Evolutionary conservation across 2,113 vertebrate species (phyloP).

Genomic region (Peucedramus taeniatus): DNA sequence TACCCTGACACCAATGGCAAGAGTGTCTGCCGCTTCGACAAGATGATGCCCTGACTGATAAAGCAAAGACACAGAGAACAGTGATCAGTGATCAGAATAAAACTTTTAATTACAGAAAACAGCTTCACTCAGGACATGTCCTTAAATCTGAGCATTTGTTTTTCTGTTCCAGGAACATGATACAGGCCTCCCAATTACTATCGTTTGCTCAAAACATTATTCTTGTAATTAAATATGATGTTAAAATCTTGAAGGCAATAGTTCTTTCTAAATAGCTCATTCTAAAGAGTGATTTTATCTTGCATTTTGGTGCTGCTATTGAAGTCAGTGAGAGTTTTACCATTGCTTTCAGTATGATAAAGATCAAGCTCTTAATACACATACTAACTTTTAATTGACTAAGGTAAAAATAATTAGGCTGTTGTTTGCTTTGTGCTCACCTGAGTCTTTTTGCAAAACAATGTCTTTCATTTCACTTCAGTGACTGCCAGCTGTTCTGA

Average conservation of each 20-base stretch:
- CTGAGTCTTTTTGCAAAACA: neutral
- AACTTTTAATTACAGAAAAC: neutral
- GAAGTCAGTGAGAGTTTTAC: neutral
- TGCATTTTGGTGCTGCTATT: neutral
- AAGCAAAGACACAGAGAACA: neutral
- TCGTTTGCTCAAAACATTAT: neutral
- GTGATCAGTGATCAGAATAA: neutral
- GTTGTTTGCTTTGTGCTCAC: neutral
- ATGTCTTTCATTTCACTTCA: neutral
- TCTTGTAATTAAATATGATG: neutral
- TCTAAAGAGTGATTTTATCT: neutral
- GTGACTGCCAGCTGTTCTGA: conserved; percentile 20
- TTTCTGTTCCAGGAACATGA: neutral
- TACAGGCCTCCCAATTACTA: neutral
- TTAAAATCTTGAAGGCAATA: neutral
- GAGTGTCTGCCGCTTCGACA: neutral
- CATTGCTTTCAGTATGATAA: neutral
- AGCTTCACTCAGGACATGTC: neutral
- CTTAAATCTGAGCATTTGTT: neutral
- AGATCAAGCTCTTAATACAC: neutral
- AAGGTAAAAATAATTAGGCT: neutral
- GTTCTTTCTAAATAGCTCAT: neutral
- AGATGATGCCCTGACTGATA: neutral
- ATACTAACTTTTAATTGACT: neutral
- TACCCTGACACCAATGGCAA: neutral